A percentile compares a stretch with the other conserved stretches of the same genome.
Conservation (phyloP, 1,140 invertebrate species). For the Pygmarrhopalites habei region DNA sequence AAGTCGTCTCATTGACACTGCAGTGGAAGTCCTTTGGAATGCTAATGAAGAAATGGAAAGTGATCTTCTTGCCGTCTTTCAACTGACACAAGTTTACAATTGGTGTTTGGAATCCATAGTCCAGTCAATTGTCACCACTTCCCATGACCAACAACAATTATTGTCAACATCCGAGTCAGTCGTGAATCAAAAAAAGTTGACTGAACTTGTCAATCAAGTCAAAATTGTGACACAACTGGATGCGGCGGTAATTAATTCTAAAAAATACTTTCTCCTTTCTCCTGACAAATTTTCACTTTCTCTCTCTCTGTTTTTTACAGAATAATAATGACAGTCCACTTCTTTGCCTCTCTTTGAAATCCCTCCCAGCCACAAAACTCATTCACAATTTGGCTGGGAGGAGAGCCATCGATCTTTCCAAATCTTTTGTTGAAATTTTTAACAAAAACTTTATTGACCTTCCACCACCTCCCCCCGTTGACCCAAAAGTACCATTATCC, state of each 20-base stretch:
- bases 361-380: conserved; percentile 19
- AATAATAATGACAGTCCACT: conserved; percentile 29
- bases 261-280: too few relatives aligned
- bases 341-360: conserved; percentile 25
- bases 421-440: not conserved
- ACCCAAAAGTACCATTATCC: not conserved
- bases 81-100: conserved; percentile 35
- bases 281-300: too few relatives aligned
- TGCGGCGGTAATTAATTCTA: too few relatives aligned
- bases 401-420: conserved; percentile 9
- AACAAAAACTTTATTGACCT: not conserved
- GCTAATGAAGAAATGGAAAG: not conserved
- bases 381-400: conserved; percentile 20
- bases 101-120: conserved; percentile 19
- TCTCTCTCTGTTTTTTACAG: too few relatives aligned
- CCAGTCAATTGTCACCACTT: not conserved
- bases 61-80: conserved; percentile 17
- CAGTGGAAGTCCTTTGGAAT: not conserved
- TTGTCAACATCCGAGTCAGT: not conserved
- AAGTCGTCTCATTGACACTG: not conserved
- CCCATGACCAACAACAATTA: not conserved
- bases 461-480: not conserved
- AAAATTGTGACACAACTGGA: conserved; percentile 32
- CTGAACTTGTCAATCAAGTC: conserved; percentile 4
- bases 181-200: not conserved